Evolutionary conservation across 2,113 vertebrate genomes (phyloP).

Genomic region (Tragelaphus imberbis): DNA sequence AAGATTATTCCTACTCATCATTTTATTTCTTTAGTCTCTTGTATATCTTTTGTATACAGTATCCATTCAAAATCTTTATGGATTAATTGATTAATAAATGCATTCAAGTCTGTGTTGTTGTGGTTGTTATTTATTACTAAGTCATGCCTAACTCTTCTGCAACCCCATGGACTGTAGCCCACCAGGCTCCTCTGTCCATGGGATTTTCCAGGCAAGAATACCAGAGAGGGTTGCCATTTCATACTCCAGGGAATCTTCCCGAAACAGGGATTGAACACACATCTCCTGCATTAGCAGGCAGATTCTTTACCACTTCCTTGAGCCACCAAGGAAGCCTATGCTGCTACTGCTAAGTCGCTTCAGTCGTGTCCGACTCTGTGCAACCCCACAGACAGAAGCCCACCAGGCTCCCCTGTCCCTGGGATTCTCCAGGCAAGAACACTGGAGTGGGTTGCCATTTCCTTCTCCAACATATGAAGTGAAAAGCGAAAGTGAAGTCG

Average conservation of each 20-base stretch:
- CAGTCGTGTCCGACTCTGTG: too few species aligned
- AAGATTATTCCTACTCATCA: slow-evolving; percentile 7
- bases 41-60: background rate
- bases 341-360: too few species aligned
- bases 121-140: background rate
- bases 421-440: too few species aligned
- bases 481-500: too few species aligned
- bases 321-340: background rate
- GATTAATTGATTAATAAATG: background rate
- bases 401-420: too few species aligned
- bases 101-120: background rate
- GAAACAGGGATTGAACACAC: background rate
- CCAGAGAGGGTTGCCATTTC: background rate
- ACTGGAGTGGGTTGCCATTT: too few species aligned
- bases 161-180: background rate
- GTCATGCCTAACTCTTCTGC: background rate
- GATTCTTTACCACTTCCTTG: background rate
- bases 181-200: background rate
- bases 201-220: background rate
- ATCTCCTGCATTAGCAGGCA: background rate
- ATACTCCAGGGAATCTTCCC: background rate
- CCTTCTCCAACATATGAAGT: too few species aligned
- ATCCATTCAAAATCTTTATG: background rate
- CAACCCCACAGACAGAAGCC: too few species aligned
- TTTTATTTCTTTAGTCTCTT: slow-evolving; percentile 19